phyloP scores from a whole-genome alignment of 2,113 vertebrate genomes.

The Rafetus swinhoei region DNA sequence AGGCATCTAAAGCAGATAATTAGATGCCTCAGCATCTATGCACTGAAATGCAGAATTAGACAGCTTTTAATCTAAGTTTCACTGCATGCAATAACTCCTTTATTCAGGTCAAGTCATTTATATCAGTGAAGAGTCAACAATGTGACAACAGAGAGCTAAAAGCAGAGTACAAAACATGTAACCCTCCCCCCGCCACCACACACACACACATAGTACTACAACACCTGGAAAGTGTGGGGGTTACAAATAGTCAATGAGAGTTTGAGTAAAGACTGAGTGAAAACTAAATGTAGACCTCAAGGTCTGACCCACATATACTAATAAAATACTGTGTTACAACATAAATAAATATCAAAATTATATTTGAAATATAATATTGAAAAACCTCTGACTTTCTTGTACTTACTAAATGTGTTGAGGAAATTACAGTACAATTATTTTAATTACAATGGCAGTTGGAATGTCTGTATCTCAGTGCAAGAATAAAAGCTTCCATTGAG shows the following conservation, averaged over 20 bases:
- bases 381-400: slow-evolving; percentile 43
- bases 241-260: neutral
- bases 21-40: neutral
- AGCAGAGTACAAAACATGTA: neutral
- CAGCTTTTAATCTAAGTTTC: neutral
- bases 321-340: slow-evolving; percentile 10
- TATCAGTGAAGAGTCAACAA: slow-evolving; percentile 7
- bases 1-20: neutral
- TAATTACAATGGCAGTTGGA: slow-evolving; percentile 27
- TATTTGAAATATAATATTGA: slow-evolving; percentile 49
- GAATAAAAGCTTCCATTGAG: neutral
- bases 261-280: slow-evolving; percentile 29
- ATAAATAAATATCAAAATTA: slow-evolving; percentile 41
- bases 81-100: neutral
- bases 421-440: slow-evolving; percentile 41
- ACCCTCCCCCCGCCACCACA: too few relatives aligned
- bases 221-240: too few relatives aligned
- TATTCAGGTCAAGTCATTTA: neutral
- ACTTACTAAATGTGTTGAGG: slow-evolving; percentile 2
- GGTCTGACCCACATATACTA: slow-evolving; percentile 10
- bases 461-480: neutral
- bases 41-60: neutral
- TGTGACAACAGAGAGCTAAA: neutral
- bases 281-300: slow-evolving; percentile 28
- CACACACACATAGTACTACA: too few relatives aligned